Conservation (phyloP, 1,140 invertebrate species). For the Drosophila equinoxialis region DNA sequence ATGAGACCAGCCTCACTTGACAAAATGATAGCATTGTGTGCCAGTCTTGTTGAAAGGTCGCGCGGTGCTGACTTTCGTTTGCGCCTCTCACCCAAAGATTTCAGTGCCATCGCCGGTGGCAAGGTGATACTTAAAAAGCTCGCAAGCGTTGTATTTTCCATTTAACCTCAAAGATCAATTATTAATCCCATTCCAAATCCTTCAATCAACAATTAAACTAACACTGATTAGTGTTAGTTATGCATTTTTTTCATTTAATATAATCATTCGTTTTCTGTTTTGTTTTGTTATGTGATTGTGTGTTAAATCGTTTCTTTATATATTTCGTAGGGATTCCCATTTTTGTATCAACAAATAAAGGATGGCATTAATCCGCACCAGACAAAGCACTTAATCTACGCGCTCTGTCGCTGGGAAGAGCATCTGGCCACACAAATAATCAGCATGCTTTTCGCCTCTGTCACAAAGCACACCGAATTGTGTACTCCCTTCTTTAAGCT, state of each 20-base stretch:
- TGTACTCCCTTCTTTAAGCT: constrained; percentile 96
- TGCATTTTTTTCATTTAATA: constrained; percentile 17
- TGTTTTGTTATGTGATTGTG: constrained; percentile 26
- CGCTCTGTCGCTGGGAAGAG: constrained; percentile 95
- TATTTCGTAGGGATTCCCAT: constrained; percentile 91
- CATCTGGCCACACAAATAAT: constrained; percentile 92
- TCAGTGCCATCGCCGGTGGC: constrained; percentile 91
- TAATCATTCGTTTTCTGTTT: not conserved
- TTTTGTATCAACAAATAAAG: constrained; percentile 96
- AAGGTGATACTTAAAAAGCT: constrained; percentile 86
- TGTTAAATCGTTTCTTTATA: constrained; percentile 52
- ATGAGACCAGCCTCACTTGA: constrained; percentile 95
- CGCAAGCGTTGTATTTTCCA: constrained; percentile 46
- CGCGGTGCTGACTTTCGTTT: constrained; percentile 89
- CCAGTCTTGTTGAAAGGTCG: constrained; percentile 93
- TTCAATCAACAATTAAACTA: constrained; percentile 5
- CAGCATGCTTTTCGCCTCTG: constrained; percentile 94
- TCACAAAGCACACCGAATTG: constrained; percentile 93
- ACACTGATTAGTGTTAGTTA: constrained; percentile 11
- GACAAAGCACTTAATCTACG: constrained; percentile 95
- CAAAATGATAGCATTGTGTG: constrained; percentile 96
- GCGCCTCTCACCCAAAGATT: constrained; percentile 90
- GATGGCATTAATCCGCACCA: constrained; percentile 96
- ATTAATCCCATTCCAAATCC: constrained; percentile 14
- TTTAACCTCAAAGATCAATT: constrained; percentile 32